Evolutionary conservation across 2,888 invertebrate genomes (phyloP).

Genomic region (Catotricha subobsoleta): DNA sequence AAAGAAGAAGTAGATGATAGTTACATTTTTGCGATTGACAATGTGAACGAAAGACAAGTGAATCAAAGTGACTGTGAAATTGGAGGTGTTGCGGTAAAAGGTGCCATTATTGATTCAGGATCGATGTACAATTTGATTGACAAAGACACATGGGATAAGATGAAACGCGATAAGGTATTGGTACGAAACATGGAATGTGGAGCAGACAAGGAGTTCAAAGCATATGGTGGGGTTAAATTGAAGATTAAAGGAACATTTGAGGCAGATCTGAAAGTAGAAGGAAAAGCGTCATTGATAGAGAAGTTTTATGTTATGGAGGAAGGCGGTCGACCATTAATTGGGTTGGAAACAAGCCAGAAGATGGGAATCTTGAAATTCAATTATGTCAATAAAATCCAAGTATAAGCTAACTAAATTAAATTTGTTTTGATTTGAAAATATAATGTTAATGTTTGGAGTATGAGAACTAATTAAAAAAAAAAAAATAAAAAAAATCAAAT

Average conservation of each 20-base stretch:
- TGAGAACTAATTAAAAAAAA: no score
- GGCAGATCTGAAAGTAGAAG: background rate
- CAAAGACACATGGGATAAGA: constrained; percentile 11
- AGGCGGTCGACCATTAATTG: background rate
- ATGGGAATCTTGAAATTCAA: background rate
- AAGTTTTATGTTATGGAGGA: constrained; percentile 1
- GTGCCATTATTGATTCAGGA: constrained; percentile 15
- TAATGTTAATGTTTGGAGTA: background rate
- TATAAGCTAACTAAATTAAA: background rate
- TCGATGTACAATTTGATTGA: constrained; percentile 14
- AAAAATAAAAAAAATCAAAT: no score
- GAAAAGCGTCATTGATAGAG: background rate
- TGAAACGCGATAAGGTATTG: constrained; percentile 7
- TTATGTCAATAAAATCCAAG: no score
- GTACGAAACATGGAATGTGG: background rate
- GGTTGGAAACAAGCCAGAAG: background rate
- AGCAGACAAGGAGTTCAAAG: background rate
- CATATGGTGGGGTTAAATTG: background rate
- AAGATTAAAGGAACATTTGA: background rate
- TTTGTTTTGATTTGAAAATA: background rate
- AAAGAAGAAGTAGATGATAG: background rate
- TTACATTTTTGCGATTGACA: background rate
- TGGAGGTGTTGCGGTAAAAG: constrained; percentile 12
- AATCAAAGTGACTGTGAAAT: constrained; percentile 5
- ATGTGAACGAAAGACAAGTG: background rate